Evolutionary conservation across 2,113 vertebrate genomes (phyloP), one percentile per base, ranked within the genome.

Genomic region (Ellobius talpinus): DNA sequence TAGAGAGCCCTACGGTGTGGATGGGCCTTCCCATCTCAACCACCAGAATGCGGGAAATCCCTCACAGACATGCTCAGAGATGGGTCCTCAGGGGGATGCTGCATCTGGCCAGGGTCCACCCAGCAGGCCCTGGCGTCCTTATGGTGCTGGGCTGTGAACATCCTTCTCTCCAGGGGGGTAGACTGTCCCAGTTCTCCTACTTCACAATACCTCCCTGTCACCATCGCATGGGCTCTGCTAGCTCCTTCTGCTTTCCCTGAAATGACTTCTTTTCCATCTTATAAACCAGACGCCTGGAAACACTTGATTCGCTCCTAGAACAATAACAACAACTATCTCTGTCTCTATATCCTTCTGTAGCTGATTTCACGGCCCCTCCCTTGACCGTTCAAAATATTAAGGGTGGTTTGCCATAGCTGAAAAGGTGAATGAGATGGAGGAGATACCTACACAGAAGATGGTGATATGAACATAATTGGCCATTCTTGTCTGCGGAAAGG

Each of bases 91-190:
- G 17, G 58, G 24, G 13, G 39, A 31, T 65, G 3, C n/a, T 65
- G 26, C 58, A 10, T 45, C 58, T 45, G 11, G 7, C 16, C 82
- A 33, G 58, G 42, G 58, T 42, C 2, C 16, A 65, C 2, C 8
- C 39, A 29, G 61, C 8, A 61, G 55, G 24, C 45, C 29, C 16
- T 19, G 76, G 31, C 5, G 36, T 29, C 50, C 1, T 2, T 73
- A 1, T 0, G 0, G 0, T 10, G 21, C 13, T 68, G n/a, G 47
- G 2, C 29, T 19, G 0, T 14, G 45, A 29, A 23, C 9, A 3
- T 4, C n/a, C 3, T 77, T n/a, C 29, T 7, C 61, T 55, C n/a
- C 50, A 14, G 42, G 45, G 74, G 77, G 1, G 1, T 0, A 3
- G 23, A 55, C 2, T 0, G 2, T 9, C 3, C 14, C 3, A 2